These are phyloP conservation scores for Anthrax anthrax DNA, from an alignment of 2,888 invertebrate genomes.

Conservation along the genomic window DNA sequence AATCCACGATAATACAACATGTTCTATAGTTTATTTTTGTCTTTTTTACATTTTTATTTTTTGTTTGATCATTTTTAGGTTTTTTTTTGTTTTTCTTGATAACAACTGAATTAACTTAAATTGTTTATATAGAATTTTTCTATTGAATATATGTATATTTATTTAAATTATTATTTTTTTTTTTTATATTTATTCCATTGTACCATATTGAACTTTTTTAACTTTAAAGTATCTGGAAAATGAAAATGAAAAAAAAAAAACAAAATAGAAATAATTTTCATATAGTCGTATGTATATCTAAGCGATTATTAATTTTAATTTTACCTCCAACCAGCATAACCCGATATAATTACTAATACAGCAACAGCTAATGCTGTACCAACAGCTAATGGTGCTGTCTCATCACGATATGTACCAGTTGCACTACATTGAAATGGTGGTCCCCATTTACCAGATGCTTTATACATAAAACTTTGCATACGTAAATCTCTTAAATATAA, in stretches of 20 bases:
- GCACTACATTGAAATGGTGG: slow-evolving; percentile 34
- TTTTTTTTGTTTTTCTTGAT: no score
- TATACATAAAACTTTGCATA: slow-evolving; percentile 80
- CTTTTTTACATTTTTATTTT: no score
- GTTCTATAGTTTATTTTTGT: no score
- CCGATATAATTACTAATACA: slow-evolving; percentile 64
- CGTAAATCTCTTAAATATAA: slow-evolving; percentile 53
- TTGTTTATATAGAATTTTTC: no score
- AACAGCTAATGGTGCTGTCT: slow-evolving; percentile 71
- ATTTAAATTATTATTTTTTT: not conserved
- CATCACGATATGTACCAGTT: slow-evolving; percentile 51
- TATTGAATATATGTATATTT: no score
- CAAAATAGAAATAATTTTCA: not conserved
- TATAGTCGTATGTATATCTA: not conserved
- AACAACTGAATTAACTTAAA: no score
- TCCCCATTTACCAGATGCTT: slow-evolving; percentile 48
- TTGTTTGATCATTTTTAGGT: no score
- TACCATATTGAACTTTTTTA: slow-evolving; percentile 82
- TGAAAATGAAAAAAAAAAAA: slow-evolving; percentile 1
- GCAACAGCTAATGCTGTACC: slow-evolving; percentile 73
- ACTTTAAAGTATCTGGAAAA: slow-evolving; percentile 68
- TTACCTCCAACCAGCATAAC: slow-evolving; percentile 55
- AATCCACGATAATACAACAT: no score
- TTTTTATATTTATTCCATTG: slow-evolving; percentile 55
- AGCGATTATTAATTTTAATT: not conserved